Evolutionary conservation across 2,888 invertebrate genomes (phyloP).

Genomic region (Lacanobia oleracea): DNA sequence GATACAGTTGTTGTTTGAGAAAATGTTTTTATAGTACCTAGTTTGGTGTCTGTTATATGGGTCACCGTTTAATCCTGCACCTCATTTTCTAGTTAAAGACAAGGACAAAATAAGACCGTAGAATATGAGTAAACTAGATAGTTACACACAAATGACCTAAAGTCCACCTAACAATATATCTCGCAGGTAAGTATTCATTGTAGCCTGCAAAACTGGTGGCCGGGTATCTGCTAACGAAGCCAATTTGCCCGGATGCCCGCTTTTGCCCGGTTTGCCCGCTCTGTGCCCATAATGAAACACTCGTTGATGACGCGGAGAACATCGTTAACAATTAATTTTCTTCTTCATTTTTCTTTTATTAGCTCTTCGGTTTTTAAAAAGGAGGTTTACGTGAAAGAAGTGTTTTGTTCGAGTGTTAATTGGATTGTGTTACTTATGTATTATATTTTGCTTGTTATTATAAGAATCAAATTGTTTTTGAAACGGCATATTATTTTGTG

Average conservation of each 20-base stretch:
- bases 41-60: neutral
- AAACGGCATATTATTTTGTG: too few relatives aligned
- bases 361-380: constrained; percentile 60
- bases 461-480: neutral
- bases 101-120: neutral
- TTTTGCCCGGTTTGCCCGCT: constrained; percentile 25
- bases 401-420: constrained; percentile 24
- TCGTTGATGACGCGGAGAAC: constrained; percentile 60
- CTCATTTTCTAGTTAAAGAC: neutral
- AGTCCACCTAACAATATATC: constrained; percentile 33
- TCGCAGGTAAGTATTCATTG: constrained; percentile 49
- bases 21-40: constrained; percentile 42
- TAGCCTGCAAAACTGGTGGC: constrained; percentile 58
- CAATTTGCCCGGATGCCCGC: constrained; percentile 71
- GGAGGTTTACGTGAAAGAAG: constrained; percentile 30
- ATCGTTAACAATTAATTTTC: constrained; percentile 71
- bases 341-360: constrained; percentile 70
- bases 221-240: constrained; percentile 76
- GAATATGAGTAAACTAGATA: constrained; percentile 1
- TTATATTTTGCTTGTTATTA: neutral
- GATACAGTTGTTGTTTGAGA: constrained; percentile 51
- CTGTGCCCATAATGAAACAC: constrained; percentile 71
- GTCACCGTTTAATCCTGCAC: neutral
- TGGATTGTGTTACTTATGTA: constrained; percentile 5
- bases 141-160: constrained; percentile 22